These are phyloP conservation scores for Tuberolachnus salignus DNA, from an alignment of 2,888 invertebrate genomes.

Conservation along the genomic window DNA sequence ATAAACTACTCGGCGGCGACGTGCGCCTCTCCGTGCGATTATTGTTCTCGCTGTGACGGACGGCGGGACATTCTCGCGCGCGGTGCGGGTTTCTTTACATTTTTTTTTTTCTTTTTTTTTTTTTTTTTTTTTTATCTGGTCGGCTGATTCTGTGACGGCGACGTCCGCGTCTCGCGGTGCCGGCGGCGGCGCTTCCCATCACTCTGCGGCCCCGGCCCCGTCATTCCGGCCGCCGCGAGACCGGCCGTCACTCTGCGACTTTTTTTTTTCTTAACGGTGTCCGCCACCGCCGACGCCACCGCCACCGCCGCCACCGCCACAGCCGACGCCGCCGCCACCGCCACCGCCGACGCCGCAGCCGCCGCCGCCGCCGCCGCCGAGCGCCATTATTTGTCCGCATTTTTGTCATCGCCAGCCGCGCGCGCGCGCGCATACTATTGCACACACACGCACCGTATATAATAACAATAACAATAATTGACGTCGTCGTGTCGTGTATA, in stretches of 20 bases:
- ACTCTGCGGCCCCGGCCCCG: constrained; percentile 3
- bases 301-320: constrained; percentile 48
- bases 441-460: background rate
- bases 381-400: constrained; percentile 55
- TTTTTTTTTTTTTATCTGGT: constrained; percentile 41
- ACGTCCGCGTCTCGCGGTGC: background rate
- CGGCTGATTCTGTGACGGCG: constrained; percentile 38
- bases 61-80: background rate
- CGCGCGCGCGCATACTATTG: background rate
- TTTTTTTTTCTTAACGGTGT: constrained; percentile 6
- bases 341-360: constrained; percentile 32
- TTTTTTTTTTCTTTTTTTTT: too few species aligned
- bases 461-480: constrained; percentile 1
- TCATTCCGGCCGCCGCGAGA: constrained; percentile 7
- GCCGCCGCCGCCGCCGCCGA: constrained; percentile 23
- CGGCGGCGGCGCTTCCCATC: constrained; percentile 53
- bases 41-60: background rate
- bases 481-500: too few species aligned
- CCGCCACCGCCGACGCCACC: constrained; percentile 20
- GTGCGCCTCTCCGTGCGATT: background rate
- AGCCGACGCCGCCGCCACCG: constrained; percentile 39
- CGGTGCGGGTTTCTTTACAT: too few species aligned
- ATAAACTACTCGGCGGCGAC: background rate
- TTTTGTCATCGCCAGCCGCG: constrained; percentile 47
- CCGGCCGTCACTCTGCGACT: constrained; percentile 3